Evolutionary conservation across 2,888 invertebrate genomes (phyloP), one percentile per base, ranked within the genome.

Genomic region (Drosophila merina): DNA sequence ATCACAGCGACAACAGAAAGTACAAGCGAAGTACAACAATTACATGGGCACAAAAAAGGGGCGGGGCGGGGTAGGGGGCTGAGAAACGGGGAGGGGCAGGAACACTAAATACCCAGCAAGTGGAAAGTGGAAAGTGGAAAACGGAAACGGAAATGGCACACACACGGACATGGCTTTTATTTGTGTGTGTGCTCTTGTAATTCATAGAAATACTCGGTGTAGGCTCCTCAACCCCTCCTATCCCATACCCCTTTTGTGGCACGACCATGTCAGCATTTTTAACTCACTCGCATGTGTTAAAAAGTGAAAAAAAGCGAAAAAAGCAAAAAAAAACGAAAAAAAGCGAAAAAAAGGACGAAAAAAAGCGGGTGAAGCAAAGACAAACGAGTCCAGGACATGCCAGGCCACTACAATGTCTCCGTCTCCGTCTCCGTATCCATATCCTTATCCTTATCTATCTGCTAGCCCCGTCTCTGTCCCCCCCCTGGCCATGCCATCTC

Each of bases 111-210:
- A 82, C 83, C 68, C 88, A 87, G 88, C 86, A 28, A 28, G 28
- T 28, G 10, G 33, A 10, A 86, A 87, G 88, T 87, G 83, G 72
- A 69, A 69, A 69, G 71, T 72, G 57, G 73, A 86, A 87, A 87
- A 59, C 86, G 88, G 86, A 82, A 87, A 86, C 83, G 82, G 88
- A 82, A 87, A 82, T 86, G 80, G 75, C 88, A 77, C 84, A 82
- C 77, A 87, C 42, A 44, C 9, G 42, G 40, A 14, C 40, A 42
- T 20, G 9, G 14, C 40, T 4, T 12, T 40, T 14, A 7, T 14
- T 14, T 49, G 30, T 38, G 75, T 68, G 69, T 81, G 66, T 74
- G 86, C 66, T 69, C 87, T 72, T 79, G 82, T 87, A 87, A 85
- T 77, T 87, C 83, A 87, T 76, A 78, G 69, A 40, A 72, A 63